phyloP scores from a whole-genome alignment of 2,113 vertebrate genomes.

The Pachypanchax playfairii region DNA sequence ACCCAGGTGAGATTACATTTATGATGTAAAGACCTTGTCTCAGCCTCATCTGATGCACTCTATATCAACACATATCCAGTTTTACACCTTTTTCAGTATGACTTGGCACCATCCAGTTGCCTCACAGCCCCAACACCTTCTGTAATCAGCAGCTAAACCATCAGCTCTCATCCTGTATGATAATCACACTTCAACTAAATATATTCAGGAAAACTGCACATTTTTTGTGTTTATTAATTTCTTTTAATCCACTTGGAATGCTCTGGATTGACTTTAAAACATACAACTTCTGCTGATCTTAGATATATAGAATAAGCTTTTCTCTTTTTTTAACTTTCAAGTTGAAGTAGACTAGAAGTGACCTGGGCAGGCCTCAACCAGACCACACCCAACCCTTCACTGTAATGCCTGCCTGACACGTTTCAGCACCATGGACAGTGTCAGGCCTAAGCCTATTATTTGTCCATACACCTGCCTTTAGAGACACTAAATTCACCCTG shows the following conservation, averaged over 20 bases:
- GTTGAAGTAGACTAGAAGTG: neutral
- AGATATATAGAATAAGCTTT: too few species aligned
- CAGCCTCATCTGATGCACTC: neutral
- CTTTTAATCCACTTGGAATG: neutral
- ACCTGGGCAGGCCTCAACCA: neutral
- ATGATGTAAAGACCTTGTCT: neutral
- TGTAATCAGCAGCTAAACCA: neutral
- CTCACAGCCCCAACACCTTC: conserved; percentile 7
- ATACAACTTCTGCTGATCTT: neutral
- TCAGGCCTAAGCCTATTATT: conserved; percentile 49
- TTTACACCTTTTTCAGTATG: neutral
- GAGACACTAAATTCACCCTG: conserved; percentile 55
- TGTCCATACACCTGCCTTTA: conserved; percentile 60
- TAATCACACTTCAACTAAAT: neutral
- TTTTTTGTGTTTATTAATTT: neutral
- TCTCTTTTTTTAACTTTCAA: neutral
- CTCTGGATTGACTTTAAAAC: neutral
- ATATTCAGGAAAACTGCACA: neutral
- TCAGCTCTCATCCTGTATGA: neutral
- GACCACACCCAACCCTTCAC: conserved; percentile 14
- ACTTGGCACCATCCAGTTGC: conserved; percentile 1
- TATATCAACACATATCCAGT: neutral
- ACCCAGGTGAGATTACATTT: conserved; percentile 86
- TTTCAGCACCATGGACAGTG: conserved; percentile 60
- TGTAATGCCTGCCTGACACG: conserved; percentile 22